Evolutionary conservation across 2,113 vertebrate genomes (phyloP), one percentile per base, ranked within the genome.

Genomic region (Colossoma macropomum): DNA sequence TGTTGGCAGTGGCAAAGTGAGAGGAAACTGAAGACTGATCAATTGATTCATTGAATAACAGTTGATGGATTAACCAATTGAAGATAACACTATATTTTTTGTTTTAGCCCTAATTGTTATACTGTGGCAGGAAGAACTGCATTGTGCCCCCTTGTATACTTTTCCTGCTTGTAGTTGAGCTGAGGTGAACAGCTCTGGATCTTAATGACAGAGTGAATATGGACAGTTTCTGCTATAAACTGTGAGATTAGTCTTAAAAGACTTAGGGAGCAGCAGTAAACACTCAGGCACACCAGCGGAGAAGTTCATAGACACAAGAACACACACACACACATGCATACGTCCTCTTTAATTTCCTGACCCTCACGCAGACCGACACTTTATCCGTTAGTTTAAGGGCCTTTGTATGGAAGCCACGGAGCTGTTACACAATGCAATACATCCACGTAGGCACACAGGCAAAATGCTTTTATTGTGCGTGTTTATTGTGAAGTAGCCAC

Each of bases 261-360:
- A 25, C 34, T 28, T 21, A 32, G 30, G 1, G 28, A 68, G 13
- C 5, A 69, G 34, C 34, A 15, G 50, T 41, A 71, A 80, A 80
- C 54, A 34, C 13, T 3, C 54, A 70, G 66, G 59, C 32, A 21
- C 66, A 79, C 15, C 28, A 70, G 41, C 8, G 68, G 19, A 79
- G 52, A 23, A 10, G 62, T 38, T 70, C 77, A 70, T 38, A 69
- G 27, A 56, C 66, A 71, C 68, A 45, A 7, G 41, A 71, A 71
- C 34, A 71, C 68, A 71, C 25, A 66, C 25, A 66, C 60, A 66
- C 63, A 66, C 12, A 68, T 30, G 5, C 65, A 68, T 9, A 54
- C 16, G 16, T 65, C 10, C 62, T 68, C 28, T 79, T 69, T 79
- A 45, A 78, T 78, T 78, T 52, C 21, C 34, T 23, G 34, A 77